Evolutionary conservation across 1,140 invertebrate genomes (phyloP), one percentile per base, ranked within the genome.

Genomic region (Diprion similis): DNA sequence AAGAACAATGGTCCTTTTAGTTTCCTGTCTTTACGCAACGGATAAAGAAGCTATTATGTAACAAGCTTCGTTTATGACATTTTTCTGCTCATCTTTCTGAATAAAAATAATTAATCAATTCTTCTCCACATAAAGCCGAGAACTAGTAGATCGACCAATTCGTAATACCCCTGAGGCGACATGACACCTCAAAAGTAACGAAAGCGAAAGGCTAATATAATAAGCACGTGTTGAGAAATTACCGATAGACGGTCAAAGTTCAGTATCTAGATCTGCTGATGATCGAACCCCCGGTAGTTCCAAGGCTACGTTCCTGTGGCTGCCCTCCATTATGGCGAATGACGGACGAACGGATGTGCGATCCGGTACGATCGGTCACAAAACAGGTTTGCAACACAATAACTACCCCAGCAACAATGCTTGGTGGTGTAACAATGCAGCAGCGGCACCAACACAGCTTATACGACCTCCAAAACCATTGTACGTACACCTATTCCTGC

Each of bases 401-500:
- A 84, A 85, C 85, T 81, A 75, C 76, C 78, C 74, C 77, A 13
- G 82, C 81, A 79, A 85, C 84, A 86, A 87, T 85, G 78, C 79
- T 37, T 37, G 83, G 76, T 80, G 71, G 15, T 13, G 79, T 78
- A 83, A 81, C 81, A 82, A 84, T 78, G 66, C 73, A 66, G 70
- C 24, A 37, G 73, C 18, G 47, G 46, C 17, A 67, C 15, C 66
- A 46, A 68, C 66, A 65, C 66, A 15, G 17, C 45, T 37, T 37
- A 37, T 37, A 37, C 46, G 59, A 46, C 71, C 59, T 78, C 84
- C 81, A 80, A 85, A 85, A 84, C 84, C 78, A 86, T 86, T 86
- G 84, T 86, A 83, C 84, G 83, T 84, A 82, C 82, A 80, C 84
- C 80, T 83, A 83, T 83, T 85, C 83, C 85, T 86, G 24, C 24